phyloP scores from a whole-genome alignment of 2,113 vertebrate genomes.

The Nipponia nippon region DNA sequence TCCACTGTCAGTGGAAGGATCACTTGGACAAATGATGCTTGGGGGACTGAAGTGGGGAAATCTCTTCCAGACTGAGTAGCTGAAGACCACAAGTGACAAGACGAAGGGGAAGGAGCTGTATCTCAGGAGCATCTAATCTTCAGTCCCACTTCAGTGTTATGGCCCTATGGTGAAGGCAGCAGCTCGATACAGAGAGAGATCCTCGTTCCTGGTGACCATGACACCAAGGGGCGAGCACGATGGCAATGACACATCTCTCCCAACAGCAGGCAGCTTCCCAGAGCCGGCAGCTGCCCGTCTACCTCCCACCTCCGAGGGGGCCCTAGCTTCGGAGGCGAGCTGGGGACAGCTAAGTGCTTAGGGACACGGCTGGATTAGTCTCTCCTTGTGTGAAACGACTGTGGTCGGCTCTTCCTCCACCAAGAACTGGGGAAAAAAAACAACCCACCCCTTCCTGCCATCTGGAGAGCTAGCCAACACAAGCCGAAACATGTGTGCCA shows the following conservation, averaged over 20 bases:
- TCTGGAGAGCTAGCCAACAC: constrained; percentile 15
- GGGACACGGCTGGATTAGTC: not conserved
- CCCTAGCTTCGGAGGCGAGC: not conserved
- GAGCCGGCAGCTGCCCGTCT: not conserved
- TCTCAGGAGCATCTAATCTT: not conserved
- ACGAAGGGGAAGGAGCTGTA: not conserved
- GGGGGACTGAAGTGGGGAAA: not conserved
- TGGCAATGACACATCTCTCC: rapidly evolving
- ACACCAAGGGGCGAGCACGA: not conserved
- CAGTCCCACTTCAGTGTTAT: not conserved
- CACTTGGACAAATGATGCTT: not conserved
- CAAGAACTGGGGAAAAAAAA: not conserved
- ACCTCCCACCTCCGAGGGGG: not conserved
- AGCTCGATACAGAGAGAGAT: not conserved
- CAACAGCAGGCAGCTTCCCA: not conserved
- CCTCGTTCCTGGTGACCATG: not conserved
- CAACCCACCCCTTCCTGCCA: constrained; percentile 35
- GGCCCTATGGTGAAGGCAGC: not conserved
- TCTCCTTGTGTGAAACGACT: not conserved
- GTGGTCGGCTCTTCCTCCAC: not conserved
- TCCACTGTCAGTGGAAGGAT: not conserved
- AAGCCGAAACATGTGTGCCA: constrained; percentile 29
- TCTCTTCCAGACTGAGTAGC: not conserved
- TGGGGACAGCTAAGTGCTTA: not conserved
- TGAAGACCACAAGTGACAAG: not conserved